Base-by-base conservation (phyloP, 2,888 invertebrate genomes). In the Agrochola lychnidis region DNA sequence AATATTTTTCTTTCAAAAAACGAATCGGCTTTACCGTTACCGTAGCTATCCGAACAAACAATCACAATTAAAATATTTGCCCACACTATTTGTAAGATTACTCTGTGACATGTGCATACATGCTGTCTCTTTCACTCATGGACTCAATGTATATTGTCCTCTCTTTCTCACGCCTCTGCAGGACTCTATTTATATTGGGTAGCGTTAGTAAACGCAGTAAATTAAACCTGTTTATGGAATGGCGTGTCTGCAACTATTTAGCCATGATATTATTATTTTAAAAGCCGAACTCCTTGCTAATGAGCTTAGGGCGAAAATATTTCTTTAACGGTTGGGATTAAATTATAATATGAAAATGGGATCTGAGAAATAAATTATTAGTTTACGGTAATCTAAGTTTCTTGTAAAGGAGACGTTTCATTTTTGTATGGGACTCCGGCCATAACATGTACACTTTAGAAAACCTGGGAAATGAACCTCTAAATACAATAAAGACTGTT, bases 161-260 rank as follows among this genome's bases (percentile, higher is more conserved):
- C 72, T 67, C 79, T 1, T 76, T 90, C 83, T 19, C 73, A 25
- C 84, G 72, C 78, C 84, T 84, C 88, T 89, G 89, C 90, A 91
- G 86, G 87, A 86, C 84, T 88, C 88, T 87, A 87, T 87, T 88
- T 89, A 88, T 91, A 90, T 72, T 79, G 67, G 80, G 81, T 87
- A 83, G 88, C 85, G 87, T 88, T 86, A 73, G 87, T 83, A 86
- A 89, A 88, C 81, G 88, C 78, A 86, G 86, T 86, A 85, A 89
- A 88, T 89, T 85, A 83, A 84, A 84, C 70, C 79, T 78, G 88
- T 88, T 87, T 87, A 86, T 87, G 86, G 30, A 81, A 85, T 89
- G 86, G 88, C 89, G 84, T 87, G 88, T 89, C 87, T 83, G 85
- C 80, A 75, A 87, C 88, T 88, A 88, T 88, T 88, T 87, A 86